These are phyloP conservation scores for Linurgus olivaceus DNA, from an alignment of 2,797 vertebrate species.

Conservation along the genomic window DNA sequence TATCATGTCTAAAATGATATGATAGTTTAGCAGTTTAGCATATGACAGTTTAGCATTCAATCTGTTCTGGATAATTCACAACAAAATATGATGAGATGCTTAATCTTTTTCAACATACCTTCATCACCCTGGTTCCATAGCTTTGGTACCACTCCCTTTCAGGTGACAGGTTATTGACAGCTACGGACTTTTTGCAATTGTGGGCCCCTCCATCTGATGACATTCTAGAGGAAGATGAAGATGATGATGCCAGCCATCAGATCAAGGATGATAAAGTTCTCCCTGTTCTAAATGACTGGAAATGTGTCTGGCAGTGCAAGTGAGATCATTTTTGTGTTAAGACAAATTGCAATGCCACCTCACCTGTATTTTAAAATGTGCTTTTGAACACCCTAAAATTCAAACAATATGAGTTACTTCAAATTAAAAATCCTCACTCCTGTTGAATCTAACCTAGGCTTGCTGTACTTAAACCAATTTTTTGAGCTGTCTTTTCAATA, in stretches of 20 bases:
- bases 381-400: background rate
- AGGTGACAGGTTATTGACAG: conserved; percentile 94
- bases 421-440: background rate
- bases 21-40: background rate
- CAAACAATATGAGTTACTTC: background rate
- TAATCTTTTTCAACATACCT: background rate
- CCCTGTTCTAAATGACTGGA: conserved; percentile 93
- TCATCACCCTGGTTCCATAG: background rate
- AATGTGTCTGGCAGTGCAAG: conserved; percentile 98
- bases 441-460: background rate
- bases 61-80: background rate
- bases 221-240: conserved; percentile 87
- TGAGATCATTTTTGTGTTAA: conserved; percentile 67
- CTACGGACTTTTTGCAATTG: conserved; percentile 91
- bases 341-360: background rate
- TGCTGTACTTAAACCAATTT: background rate
- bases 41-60: background rate
- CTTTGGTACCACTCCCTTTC: conserved; percentile 56
- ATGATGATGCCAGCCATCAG: conserved; percentile 76
- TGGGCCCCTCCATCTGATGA: conserved; percentile 91
- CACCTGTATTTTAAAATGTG: background rate
- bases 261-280: conserved; percentile 83
- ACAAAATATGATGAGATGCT: background rate
- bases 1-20: background rate
- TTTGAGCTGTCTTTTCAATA: background rate